Base-by-base conservation (phyloP, 2,113 vertebrate species). In the Pteruthius melanotis region DNA sequence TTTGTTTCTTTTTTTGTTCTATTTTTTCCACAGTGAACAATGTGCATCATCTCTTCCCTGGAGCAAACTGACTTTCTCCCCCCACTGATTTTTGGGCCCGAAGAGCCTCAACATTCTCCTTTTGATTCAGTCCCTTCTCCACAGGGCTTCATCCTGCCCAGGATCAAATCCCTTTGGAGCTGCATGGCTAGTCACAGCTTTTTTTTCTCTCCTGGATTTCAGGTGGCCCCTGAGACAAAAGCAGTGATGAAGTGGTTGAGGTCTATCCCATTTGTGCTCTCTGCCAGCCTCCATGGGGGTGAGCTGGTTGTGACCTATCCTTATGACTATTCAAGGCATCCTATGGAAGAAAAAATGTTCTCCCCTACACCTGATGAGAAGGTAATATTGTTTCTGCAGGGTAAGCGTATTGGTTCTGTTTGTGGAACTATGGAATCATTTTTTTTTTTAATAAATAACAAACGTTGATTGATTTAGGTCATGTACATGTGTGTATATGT, bases 161-260 rank as follows among this genome's bases (percentile, higher is more conserved):
- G 63, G 21, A 47, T 13, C 19, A 77, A 90, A 63, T 57, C 52
- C 9, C 26, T 33, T 81, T 8, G 1, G 13, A 75, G 17, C 18
- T 77, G 10, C 30, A 44, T 53, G 24, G 21, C 40, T 33, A 16
- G 8, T 81, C 37, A 89, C 8, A 77, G 4, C 4, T 18, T 35
- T 33, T n/a, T 44, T 44, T 83, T 35, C 20, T 3, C 23, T 53
- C 11, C 15, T 82, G 57, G 11, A 35, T 93, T 96, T 82, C 95
- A 99, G 99, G 98, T 99, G 91, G 99, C 99, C 17, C 99, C 99
- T 11, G 99, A 99, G 97, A 99, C 99, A 1, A 99, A 98, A 63
- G 99, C 99, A 8, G 95, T 99, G 60, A 99, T 99, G 99, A 99
- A 99, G 93, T 99, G 99, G 99, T 97, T 98, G 90, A 97, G 98